phyloP scores from a whole-genome alignment of 2,888 invertebrate genomes.

The Pegoplata infirma region DNA sequence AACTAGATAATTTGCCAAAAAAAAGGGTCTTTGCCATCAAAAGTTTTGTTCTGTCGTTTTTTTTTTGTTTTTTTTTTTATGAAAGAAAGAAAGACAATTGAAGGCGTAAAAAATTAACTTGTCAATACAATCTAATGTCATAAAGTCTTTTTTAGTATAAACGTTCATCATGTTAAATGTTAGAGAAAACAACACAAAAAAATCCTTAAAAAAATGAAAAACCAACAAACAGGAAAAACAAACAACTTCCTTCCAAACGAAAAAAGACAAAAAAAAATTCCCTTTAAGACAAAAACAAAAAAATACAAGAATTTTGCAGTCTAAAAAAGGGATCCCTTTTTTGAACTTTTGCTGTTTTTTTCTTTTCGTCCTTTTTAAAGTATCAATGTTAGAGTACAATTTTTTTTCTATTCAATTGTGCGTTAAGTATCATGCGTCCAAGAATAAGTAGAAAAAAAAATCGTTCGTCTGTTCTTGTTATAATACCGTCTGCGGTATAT shows the following conservation, averaged over 20 bases:
- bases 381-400: neutral
- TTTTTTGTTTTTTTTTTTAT: conserved; percentile 44
- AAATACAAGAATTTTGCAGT: conserved; percentile 4
- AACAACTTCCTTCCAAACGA: conserved; percentile 55
- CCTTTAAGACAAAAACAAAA: conserved; percentile 15
- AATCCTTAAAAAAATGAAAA: conserved; percentile 15
- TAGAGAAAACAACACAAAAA: conserved; percentile 4
- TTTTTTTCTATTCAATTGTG: conserved; percentile 66
- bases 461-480: neutral
- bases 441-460: conserved; percentile 2
- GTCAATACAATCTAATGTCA: conserved; percentile 71
- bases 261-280: conserved; percentile 6
- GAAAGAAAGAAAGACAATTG: no score
- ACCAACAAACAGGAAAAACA: conserved; percentile 55
- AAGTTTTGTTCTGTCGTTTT: conserved; percentile 20
- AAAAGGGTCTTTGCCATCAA: conserved; percentile 20
- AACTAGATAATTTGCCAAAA: conserved; percentile 57
- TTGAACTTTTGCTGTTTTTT: neutral
- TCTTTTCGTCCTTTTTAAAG: conserved; percentile 66
- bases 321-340: conserved; percentile 13
- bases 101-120: conserved; percentile 77
- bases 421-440: conserved; percentile 61
- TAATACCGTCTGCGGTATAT: conserved; percentile 69
- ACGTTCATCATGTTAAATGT: no score
- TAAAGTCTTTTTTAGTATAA: conserved; percentile 38